Evolutionary conservation across 2,113 vertebrate species (phyloP).

Genomic region (Misgurnus anguillicaudatus): DNA sequence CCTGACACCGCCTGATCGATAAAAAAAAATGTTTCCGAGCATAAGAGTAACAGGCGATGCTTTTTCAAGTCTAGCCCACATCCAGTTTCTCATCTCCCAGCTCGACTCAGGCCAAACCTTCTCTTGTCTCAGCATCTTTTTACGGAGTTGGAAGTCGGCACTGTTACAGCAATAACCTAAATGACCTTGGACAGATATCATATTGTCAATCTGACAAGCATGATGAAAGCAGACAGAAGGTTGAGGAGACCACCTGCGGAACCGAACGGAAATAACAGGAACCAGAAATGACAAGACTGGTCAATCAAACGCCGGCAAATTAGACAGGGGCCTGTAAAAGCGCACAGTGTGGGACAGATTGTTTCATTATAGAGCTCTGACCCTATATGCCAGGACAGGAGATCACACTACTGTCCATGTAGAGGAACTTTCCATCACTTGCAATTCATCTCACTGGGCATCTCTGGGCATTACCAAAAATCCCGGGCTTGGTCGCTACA

Average conservation of each 20-base stretch:
- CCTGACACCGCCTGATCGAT: constrained; percentile 42
- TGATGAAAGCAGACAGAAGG: constrained; percentile 30
- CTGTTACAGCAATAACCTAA: constrained; percentile 13
- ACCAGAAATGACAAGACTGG: constrained; percentile 58
- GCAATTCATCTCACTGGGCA: constrained; percentile 20
- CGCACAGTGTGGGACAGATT: constrained; percentile 7
- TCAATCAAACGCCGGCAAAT: constrained; percentile 47
- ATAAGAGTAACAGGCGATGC: background rate
- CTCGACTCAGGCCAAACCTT: constrained; percentile 48
- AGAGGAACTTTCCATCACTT: constrained; percentile 7
- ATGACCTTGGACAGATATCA: constrained; percentile 34
- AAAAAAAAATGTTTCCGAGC: constrained; percentile 18
- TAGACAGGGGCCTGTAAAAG: constrained; percentile 45
- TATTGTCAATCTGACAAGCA: constrained; percentile 7
- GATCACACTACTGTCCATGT: constrained; percentile 18
- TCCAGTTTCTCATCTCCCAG: too few relatives aligned
- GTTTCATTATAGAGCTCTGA: constrained; percentile 31
- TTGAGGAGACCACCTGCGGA: constrained; percentile 31
- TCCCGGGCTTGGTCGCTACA: background rate
- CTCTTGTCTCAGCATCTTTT: background rate
- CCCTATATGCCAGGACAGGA: constrained; percentile 16
- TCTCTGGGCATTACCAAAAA: too few relatives aligned
- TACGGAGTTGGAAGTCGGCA: background rate
- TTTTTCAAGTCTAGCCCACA: background rate
- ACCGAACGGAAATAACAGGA: constrained; percentile 57